phyloP scores from a whole-genome alignment of 2,888 invertebrate species.

The Netelia inedita region DNA sequence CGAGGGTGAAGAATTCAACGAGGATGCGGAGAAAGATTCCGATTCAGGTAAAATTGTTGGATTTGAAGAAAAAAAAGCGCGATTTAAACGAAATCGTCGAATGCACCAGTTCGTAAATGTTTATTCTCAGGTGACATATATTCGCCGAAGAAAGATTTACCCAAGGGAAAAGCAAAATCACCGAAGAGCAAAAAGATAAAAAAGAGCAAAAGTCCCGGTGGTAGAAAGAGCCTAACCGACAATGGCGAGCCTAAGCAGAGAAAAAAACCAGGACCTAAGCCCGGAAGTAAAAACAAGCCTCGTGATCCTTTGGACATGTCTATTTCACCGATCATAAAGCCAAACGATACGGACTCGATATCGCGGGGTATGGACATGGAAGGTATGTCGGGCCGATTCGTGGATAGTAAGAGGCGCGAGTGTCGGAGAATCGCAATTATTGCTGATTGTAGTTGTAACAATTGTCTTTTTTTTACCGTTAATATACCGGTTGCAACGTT shows the following conservation, averaged over 20 bases:
- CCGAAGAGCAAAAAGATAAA: constrained; percentile 79
- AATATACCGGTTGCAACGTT: no score
- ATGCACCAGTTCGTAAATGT: background rate
- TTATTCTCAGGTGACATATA: constrained; percentile 80
- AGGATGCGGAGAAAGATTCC: constrained; percentile 84
- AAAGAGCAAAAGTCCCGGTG: constrained; percentile 79
- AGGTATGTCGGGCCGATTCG: constrained; percentile 42
- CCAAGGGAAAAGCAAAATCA: constrained; percentile 80
- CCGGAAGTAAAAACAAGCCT: constrained; percentile 82
- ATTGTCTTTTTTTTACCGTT: no score
- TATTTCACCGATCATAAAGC: constrained; percentile 73
- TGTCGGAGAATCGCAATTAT: background rate
- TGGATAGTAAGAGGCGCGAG: background rate
- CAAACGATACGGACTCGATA: constrained; percentile 73
- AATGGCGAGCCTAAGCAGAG: constrained; percentile 81
- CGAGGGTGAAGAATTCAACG: constrained; percentile 85
- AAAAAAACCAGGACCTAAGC: constrained; percentile 84
- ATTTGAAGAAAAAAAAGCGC: background rate
- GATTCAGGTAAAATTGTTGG: constrained; percentile 80
- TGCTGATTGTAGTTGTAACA: no score
- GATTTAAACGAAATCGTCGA: background rate
- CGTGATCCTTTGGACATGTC: constrained; percentile 73
- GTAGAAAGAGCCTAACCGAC: constrained; percentile 77
- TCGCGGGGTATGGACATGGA: constrained; percentile 63
- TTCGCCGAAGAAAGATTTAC: constrained; percentile 80